These are phyloP conservation scores for Delichon dasypus DNA, from an alignment of 2,797 vertebrate genomes.

Conservation along the genomic window DNA sequence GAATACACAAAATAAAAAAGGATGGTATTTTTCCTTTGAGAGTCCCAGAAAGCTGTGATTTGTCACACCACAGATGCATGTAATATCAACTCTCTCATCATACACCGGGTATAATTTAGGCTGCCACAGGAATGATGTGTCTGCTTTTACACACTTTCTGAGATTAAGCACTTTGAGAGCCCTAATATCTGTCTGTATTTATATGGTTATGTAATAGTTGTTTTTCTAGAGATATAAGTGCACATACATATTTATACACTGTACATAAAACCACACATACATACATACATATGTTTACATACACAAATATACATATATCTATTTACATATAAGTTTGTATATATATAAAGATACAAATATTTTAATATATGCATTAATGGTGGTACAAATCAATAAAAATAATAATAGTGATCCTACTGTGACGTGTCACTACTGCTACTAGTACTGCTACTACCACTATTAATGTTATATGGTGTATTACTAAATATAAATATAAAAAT, in stretches of 20 bases:
- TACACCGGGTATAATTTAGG: neutral
- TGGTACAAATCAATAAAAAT: neutral
- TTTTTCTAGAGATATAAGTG: neutral
- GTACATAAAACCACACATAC: rapidly evolving
- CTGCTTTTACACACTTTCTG: neutral
- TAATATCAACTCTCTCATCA: neutral
- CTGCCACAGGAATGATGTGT: neutral
- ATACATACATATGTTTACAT: rapidly evolving
- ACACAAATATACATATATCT: too few relatives aligned
- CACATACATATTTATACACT: neutral
- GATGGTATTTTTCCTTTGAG: neutral
- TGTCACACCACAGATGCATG: neutral
- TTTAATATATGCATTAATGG: neutral
- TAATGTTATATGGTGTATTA: neutral
- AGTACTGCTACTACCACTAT: neutral
- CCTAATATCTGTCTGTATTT: neutral
- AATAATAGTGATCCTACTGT: neutral
- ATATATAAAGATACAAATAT: neutral
- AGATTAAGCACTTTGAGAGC: neutral
- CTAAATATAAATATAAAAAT: neutral
- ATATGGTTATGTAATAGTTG: neutral
- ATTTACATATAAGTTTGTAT: neutral
- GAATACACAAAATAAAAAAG: neutral
- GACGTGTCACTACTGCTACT: neutral
- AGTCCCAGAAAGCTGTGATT: neutral